A percentile compares a stretch with the other conserved stretches of the same genome.
phyloP scores from a whole-genome alignment of 2,113 vertebrate genomes.

The Semicossyphus pulcher region DNA sequence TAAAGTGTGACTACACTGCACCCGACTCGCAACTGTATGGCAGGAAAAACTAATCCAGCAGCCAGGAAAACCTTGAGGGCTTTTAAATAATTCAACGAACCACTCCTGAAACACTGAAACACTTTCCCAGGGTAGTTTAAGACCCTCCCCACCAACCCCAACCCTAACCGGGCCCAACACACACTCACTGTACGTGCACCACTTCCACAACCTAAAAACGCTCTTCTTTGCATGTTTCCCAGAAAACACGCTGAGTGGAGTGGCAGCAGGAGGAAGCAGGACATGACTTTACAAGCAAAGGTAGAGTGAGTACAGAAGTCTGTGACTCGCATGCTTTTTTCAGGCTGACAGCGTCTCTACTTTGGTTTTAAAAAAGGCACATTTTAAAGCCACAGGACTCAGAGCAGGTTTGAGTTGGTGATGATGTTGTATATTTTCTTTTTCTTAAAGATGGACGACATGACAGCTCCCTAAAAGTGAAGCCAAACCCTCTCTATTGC shows the following conservation, averaged over 20 bases:
- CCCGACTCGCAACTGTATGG: conserved; percentile 6
- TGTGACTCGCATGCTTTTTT: conserved; percentile 6
- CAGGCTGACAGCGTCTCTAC: not conserved
- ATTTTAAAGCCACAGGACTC: conserved; percentile 36
- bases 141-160: not conserved
- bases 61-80: conserved; percentile 49
- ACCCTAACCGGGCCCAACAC: conserved; percentile 16
- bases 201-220: conserved; percentile 15
- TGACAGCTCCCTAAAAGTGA: no score
- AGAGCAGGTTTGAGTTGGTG: not conserved
- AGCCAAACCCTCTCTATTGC: no score
- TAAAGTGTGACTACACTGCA: conserved; percentile 41
- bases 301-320: conserved; percentile 12
- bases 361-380: conserved; percentile 34
- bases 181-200: not conserved
- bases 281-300: conserved; percentile 36
- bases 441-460: conserved; percentile 18
- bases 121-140: conserved; percentile 44
- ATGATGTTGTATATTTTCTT: not conserved
- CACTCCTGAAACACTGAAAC: conserved; percentile 66
- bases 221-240: conserved; percentile 43
- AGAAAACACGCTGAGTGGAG: conserved; percentile 41
- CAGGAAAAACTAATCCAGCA: conserved; percentile 45
- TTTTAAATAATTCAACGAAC: conserved; percentile 67
- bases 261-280: conserved; percentile 29